Evolutionary conservation across 2,797 vertebrate species (phyloP), one percentile per base, ranked within the genome.

Genomic region (Parambassis ranga): DNA sequence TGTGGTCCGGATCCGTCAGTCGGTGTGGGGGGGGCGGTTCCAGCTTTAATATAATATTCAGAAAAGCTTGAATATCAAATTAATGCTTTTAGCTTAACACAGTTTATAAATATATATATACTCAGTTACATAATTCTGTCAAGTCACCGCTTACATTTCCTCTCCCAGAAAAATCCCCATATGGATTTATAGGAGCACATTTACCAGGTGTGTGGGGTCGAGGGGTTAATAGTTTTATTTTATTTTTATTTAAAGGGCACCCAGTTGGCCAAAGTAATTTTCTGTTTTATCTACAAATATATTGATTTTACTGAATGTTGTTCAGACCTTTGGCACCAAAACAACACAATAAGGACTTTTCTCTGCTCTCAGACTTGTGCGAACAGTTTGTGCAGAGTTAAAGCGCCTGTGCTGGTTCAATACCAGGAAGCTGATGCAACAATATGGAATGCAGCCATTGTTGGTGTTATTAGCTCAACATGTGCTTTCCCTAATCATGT

Each of bases 1-100:
- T 65, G 55, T 64, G 62, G 48, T 64, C 56, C 60, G 43, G 60
- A 39, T 44, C 70, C 67, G 20, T 19, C 44, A 22, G 6, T 30
- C 31, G 35, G 59, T 23, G 38, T 18, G 13, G 3, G 23, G 56
- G 52, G 65, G 72, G 50, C 35, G 73, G 71, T 20, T 62, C 63
- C 62, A 37, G 46, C 59, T 75, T 7, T 2, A 64, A 55, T 48
- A 46, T 20, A 15, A 24, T 8, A 33, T 19, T 44, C 3, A 6
- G n/a, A n/a, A n/a, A n/a, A n/a, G n/a, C n/a, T n/a, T n/a, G n/a
- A n/a, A n/a, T n/a, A n/a, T n/a, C n/a, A 20, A 13, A 20, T 16
- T 11, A 6, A 13, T 22, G 16, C 15, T 38, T 38, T 38, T 38
- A n/a, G n/a, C n/a, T n/a, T n/a, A n/a, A n/a, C n/a, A n/a, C n/a